Conservation (phyloP, 1,140 invertebrate species). For the Bombus impatiens region DNA sequence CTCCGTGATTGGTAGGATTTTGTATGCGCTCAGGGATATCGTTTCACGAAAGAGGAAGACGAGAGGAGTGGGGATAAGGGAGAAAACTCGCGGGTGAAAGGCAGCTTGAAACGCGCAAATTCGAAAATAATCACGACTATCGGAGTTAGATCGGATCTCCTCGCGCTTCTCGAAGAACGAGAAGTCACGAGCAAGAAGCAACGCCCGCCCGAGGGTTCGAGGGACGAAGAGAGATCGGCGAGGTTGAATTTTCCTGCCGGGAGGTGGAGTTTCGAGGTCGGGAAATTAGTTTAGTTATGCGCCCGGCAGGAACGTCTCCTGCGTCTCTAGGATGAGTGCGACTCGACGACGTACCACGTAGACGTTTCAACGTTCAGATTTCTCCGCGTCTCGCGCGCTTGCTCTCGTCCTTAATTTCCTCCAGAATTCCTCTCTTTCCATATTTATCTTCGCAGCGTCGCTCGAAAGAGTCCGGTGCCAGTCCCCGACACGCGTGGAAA, state of each 20-base stretch:
- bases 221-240: neutral
- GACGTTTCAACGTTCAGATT: conserved; percentile 56
- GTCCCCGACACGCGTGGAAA: neutral
- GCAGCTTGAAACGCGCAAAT: neutral
- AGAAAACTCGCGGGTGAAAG: neutral
- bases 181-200: conserved; percentile 70
- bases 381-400: neutral
- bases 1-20: neutral
- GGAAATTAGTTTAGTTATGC: conserved; percentile 80
- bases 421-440: conserved; percentile 30
- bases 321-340: conserved; percentile 63
- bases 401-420: conserved; percentile 5
- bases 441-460: conserved; percentile 22
- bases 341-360: conserved; percentile 70
- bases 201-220: conserved; percentile 59
- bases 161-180: conserved; percentile 7
- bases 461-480: neutral
- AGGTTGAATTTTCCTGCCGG: conserved; percentile 67
- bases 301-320: conserved; percentile 72
- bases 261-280: conserved; percentile 70
- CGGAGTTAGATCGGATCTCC: conserved; percentile 3
- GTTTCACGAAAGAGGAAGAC: neutral
- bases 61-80: neutral
- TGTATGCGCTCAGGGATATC: neutral
- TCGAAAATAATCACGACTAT: conserved; percentile 35